These are phyloP conservation scores for Atta texana DNA, from an alignment of 1,140 invertebrate species.

Conservation along the genomic window DNA sequence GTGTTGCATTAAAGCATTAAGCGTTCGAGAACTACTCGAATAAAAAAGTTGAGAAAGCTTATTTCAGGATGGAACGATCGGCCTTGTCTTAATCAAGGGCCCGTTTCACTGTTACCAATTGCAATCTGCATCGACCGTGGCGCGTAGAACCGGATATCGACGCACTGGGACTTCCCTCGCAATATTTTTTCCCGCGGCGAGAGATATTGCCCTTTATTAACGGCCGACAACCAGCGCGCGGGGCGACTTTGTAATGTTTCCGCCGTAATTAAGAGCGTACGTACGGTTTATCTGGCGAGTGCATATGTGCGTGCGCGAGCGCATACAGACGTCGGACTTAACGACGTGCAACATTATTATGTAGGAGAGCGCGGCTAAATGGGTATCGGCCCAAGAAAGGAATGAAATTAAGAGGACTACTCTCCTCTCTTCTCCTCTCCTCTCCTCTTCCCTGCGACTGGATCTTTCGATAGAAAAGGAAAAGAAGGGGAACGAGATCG, in stretches of 20 bases:
- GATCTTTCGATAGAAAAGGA: constrained; percentile 32
- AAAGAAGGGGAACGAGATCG: not conserved
- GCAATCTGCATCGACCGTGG: constrained; percentile 43
- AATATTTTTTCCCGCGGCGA: constrained; percentile 33
- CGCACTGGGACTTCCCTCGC: constrained; percentile 36
- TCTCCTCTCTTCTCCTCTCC: not conserved
- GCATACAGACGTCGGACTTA: constrained; percentile 56
- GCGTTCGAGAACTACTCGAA: not conserved
- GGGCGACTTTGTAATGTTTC: constrained; percentile 58
- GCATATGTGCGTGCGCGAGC: constrained; percentile 17
- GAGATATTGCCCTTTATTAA: constrained; percentile 61
- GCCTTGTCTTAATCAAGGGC: constrained; percentile 40
- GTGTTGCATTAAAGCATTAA: not conserved
- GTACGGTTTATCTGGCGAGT: constrained; percentile 42
- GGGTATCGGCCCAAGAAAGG: constrained; percentile 35
- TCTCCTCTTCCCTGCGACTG: not conserved
- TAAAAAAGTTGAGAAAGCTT: constrained; percentile 20
- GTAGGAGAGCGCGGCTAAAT: constrained; percentile 60
- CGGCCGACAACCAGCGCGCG: constrained; percentile 44
- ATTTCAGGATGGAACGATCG: not conserved
- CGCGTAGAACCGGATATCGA: constrained; percentile 60
- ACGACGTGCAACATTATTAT: constrained; percentile 73
- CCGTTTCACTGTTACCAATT: constrained; percentile 41
- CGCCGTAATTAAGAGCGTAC: constrained; percentile 66
- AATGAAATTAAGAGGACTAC: constrained; percentile 60